Conservation (phyloP, 2,888 invertebrate genomes). For the Drosophila demipolita region DNA sequence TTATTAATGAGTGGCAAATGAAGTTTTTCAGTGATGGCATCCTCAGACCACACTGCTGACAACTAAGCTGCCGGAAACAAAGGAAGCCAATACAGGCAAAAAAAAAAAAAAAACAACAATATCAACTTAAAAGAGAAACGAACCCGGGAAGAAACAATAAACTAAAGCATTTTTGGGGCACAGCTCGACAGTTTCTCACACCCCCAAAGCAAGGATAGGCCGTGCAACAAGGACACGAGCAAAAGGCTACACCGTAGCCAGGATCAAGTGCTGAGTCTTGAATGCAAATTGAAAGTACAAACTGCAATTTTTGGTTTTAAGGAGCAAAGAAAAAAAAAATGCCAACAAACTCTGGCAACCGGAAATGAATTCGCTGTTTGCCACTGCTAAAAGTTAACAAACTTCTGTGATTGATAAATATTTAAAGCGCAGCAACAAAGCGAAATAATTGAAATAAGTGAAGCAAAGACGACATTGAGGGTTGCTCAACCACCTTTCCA, state of each 20-base stretch:
- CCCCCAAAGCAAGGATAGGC: slow-evolving; percentile 27
- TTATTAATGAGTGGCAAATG: slow-evolving; percentile 83
- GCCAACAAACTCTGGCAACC: slow-evolving; percentile 18
- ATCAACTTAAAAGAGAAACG: slow-evolving; percentile 8
- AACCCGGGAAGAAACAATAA: slow-evolving; percentile 47
- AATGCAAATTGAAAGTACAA: slow-evolving; percentile 72
- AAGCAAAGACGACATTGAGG: slow-evolving; percentile 76
- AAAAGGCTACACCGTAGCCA: slow-evolving; percentile 11
- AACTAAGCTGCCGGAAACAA: slow-evolving; percentile 44
- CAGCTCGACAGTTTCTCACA: slow-evolving; percentile 43
- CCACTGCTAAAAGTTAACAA: slow-evolving; percentile 80
- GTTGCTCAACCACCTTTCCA: slow-evolving; percentile 43
- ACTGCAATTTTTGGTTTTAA: slow-evolving; percentile 55
- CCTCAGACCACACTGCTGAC: slow-evolving; percentile 58
- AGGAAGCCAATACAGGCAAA: background rate
- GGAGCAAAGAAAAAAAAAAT: background rate
- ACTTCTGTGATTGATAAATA: slow-evolving; percentile 85
- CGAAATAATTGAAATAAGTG: slow-evolving; percentile 85
- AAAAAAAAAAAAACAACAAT: slow-evolving; percentile 9
- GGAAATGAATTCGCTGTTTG: slow-evolving; percentile 48
- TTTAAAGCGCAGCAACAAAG: slow-evolving; percentile 85
- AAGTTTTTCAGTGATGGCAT: slow-evolving; percentile 67
- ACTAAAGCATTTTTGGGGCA: slow-evolving; percentile 42
- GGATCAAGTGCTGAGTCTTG: slow-evolving; percentile 56
- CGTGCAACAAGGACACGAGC: slow-evolving; percentile 12